phyloP scores from a whole-genome alignment of 1,140 invertebrate genomes.

The Dryas iulia region DNA sequence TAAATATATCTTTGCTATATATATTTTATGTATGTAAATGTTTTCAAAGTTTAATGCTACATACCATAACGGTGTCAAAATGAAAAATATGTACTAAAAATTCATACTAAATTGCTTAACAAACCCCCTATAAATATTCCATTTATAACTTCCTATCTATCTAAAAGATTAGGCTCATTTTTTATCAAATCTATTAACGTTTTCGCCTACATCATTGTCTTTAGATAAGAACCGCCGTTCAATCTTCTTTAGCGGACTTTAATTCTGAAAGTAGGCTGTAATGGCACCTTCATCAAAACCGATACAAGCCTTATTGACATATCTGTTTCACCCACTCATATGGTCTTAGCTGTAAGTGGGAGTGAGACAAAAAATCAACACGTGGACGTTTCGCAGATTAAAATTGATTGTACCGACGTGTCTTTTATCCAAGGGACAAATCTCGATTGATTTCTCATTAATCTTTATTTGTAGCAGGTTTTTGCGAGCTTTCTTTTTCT shows the following conservation, averaged over 20 bases:
- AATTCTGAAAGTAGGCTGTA: conserved; percentile 74
- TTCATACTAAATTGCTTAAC: too few species aligned
- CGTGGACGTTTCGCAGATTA: conserved; percentile 66
- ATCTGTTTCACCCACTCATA: conserved; percentile 42
- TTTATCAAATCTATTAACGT: conserved; percentile 41
- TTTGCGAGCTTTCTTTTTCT: background rate
- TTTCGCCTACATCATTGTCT: conserved; percentile 75
- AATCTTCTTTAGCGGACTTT: conserved; percentile 75
- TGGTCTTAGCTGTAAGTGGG: conserved; percentile 5
- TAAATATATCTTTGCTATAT: too few species aligned
- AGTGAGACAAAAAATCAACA: conserved; percentile 37
- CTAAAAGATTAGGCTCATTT: conserved; percentile 4
- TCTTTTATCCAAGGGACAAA: conserved; percentile 65
- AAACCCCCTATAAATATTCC: background rate
- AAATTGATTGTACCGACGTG: conserved; percentile 74
- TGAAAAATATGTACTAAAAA: too few species aligned
- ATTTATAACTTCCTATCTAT: background rate
- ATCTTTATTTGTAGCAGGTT: conserved; percentile 68
- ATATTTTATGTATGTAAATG: too few species aligned
- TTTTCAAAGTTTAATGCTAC: too few species aligned
- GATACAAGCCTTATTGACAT: conserved; percentile 54
- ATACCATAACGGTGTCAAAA: too few species aligned
- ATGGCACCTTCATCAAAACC: conserved; percentile 66
- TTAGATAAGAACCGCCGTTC: conserved; percentile 61
- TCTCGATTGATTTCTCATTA: conserved; percentile 75